Percentiles rank a stretch among this genome's conserved stretches.
Conservation (phyloP, 1,140 invertebrate genomes). For the Drosophila biarmipes region DNA sequence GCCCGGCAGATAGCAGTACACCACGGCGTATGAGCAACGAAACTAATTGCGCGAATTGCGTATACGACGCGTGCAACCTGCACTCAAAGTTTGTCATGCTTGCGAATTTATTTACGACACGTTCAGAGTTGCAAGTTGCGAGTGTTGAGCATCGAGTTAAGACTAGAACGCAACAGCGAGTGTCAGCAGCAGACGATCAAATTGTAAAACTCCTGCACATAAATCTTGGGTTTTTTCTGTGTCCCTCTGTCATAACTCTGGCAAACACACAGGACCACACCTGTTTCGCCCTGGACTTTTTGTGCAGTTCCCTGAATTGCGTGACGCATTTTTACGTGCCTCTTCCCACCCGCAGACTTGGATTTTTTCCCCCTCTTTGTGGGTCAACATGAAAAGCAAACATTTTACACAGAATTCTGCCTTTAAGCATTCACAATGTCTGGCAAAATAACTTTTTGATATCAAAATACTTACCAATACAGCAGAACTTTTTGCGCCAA, state of each 20-base stretch:
- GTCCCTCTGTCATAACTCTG: conserved; percentile 60
- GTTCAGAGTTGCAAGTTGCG: conserved; percentile 12
- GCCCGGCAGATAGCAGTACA: conserved; percentile 8
- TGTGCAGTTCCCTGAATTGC: conserved; percentile 62
- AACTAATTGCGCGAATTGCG: conserved; percentile 61
- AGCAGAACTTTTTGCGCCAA: conserved; percentile 39
- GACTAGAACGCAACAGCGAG: conserved; percentile 47
- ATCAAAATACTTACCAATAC: conserved; percentile 45
- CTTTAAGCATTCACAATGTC: conserved; percentile 45
- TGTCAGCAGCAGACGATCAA: conserved; percentile 75
- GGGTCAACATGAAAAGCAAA: conserved; percentile 60
- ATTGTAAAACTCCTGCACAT: conserved; percentile 77
- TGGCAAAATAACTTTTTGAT: conserved; percentile 52
- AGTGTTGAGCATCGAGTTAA: conserved; percentile 29
- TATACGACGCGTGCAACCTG: conserved; percentile 54
- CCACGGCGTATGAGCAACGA: conserved; percentile 15
- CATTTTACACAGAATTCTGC: conserved; percentile 59
- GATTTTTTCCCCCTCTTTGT: conserved; percentile 6
- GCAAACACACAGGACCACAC: conserved; percentile 38
- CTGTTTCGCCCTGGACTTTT: conserved; percentile 49
- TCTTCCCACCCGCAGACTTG: conserved; percentile 24
- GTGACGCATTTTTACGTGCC: conserved; percentile 73
- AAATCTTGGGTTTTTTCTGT: conserved; percentile 63
- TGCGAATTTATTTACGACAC: conserved; percentile 66
- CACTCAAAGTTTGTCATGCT: conserved; percentile 50